Base-by-base conservation (phyloP, 1,140 invertebrate genomes). In the Cecropterus lyciades region DNA sequence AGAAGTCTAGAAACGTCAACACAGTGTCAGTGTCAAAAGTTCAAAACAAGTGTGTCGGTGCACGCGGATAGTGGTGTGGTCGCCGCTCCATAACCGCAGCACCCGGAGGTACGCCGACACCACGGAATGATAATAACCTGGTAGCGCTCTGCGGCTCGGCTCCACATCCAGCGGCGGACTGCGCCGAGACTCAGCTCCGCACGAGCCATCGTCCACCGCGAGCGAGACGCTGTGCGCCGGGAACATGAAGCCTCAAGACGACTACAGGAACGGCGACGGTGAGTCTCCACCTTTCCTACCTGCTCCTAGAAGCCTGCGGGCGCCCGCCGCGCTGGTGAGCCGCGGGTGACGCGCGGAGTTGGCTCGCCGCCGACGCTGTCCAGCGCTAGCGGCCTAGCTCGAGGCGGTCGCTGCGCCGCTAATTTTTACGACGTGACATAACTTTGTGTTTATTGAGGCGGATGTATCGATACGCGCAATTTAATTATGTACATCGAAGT, bases 121-220 rank as follows among this genome's bases (percentile, higher is more conserved):
- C 30, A 95, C 96, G 62, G 92, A n/a, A 59, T 59, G 55, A 49
- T 24, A 1, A 13, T 13, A 43, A 16, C 20, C 14, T 16, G 92
- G 73, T 97, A 95, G 27, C 96, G 97, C 2, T n/a, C n/a, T n/a
- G 87, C 80, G 94, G 95, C 96, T 24, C 97, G 97, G 30, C 97
- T 97, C 62, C 96, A 97, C 57, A 89, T 72, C 56, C 30, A 51
- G 37, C 76, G 75, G 42, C 78, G 67, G 30, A 79, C 64, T 69
- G 95, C 52, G 96, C 96, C 51, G 94, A 94, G 91, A 95, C 69
- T 37, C 57, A 49, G 65, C 24, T 45, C 27, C 20, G 9, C 62
- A 49, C 67, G 52, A 52, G 67, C 56, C 46, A 13, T 16, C 43
- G 30, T 20, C 27, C 48, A n/a, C 20, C 20, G n/a, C 11, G 30